These are phyloP conservation scores for Spongia lamella DNA, from an alignment of 37 sponge, comb jelly and placozoan genomes.

Conservation along the genomic window DNA sequence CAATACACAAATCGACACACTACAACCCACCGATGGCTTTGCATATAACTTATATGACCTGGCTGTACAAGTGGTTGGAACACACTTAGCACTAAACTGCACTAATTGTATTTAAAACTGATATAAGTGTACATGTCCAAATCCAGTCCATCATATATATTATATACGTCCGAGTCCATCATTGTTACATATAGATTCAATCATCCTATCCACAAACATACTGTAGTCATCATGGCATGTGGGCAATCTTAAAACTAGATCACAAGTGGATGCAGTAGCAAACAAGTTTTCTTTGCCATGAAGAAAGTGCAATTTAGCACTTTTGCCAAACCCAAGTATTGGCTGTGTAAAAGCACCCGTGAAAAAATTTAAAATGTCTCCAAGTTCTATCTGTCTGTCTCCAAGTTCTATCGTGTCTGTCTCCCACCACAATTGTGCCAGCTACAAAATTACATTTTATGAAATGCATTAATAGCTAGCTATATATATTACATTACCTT, in stretches of 20 bases:
- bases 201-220: constrained; percentile 12
- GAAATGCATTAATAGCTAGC: background rate
- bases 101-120: no score
- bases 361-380: constrained; percentile 14
- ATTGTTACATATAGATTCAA: background rate
- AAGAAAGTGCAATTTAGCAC: background rate
- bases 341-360: constrained; percentile 16
- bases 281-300: background rate
- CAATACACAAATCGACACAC: background rate
- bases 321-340: constrained; percentile 5
- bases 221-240: constrained; percentile 12
- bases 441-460: no score
- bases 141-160: no score
- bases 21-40: background rate
- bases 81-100: no score
- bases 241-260: constrained; percentile 16
- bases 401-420: no score
- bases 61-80: background rate
- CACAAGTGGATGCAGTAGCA: constrained; percentile 29
- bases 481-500: constrained; percentile 30
- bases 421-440: no score
- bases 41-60: background rate
- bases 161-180: no score
- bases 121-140: no score
- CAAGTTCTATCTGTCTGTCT: background rate